Evolutionary conservation across 1,140 invertebrate species (phyloP).

Genomic region (Brachionus manjavacas): DNA sequence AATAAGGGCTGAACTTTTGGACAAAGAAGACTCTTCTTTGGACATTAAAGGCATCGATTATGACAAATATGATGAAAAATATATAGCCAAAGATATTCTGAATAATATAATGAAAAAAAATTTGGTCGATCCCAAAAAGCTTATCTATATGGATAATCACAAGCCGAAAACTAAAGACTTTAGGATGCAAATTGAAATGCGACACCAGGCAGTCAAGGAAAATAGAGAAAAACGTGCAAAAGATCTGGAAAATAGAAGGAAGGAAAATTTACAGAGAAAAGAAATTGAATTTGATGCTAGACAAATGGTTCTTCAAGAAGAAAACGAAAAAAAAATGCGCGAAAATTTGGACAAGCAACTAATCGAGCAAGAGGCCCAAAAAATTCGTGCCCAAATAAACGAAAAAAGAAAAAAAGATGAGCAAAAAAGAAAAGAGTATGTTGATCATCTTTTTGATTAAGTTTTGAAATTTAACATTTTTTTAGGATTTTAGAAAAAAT

Average conservation of each 20-base stretch:
- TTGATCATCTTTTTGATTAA: background rate
- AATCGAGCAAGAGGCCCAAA: constrained; percentile 52
- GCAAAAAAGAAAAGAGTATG: constrained; percentile 48
- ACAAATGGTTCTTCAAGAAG: constrained; percentile 51
- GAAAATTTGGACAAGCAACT: constrained; percentile 51
- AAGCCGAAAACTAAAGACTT: constrained; percentile 46
- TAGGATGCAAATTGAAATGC: constrained; percentile 49
- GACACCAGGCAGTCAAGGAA: constrained; percentile 53
- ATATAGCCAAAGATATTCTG: constrained; percentile 48
- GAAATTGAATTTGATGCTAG: constrained; percentile 50
- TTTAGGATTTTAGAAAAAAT: background rate
- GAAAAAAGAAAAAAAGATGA: constrained; percentile 48
- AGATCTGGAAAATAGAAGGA: constrained; percentile 47
- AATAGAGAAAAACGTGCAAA: constrained; percentile 51
- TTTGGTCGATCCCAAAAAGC: constrained; percentile 45
- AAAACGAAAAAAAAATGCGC: constrained; percentile 48
- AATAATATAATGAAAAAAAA: constrained; percentile 49
- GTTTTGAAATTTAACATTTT: background rate
- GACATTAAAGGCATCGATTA: constrained; percentile 46
- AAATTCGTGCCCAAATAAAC: constrained; percentile 53
- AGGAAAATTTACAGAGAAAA: constrained; percentile 49
- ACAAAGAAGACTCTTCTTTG: constrained; percentile 15
- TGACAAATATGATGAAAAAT: constrained; percentile 47
- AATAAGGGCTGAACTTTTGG: constrained; percentile 40
- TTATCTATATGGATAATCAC: constrained; percentile 46